A percentile compares a stretch with the other conserved stretches of the same genome.
Evolutionary conservation across 2,113 vertebrate species (phyloP).

Genomic region (Arvicanthis niloticus): DNA sequence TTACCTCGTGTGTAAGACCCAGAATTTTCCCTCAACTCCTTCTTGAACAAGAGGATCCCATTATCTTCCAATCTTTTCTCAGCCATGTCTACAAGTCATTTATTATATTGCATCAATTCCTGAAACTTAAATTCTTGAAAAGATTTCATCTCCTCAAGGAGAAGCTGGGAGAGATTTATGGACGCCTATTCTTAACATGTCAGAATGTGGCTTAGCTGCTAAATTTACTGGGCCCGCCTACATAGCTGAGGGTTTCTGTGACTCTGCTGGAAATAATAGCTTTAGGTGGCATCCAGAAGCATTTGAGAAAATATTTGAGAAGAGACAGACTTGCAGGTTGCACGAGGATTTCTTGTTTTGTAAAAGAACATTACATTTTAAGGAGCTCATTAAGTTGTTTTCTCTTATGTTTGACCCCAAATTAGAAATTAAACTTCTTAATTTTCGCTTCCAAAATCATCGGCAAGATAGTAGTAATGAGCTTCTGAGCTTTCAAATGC

Average conservation of each 20-base stretch:
- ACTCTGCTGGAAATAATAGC: constrained; percentile 82
- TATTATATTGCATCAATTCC: constrained; percentile 70
- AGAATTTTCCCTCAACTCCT: constrained; percentile 43
- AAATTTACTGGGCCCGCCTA: constrained; percentile 81
- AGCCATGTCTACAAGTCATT: constrained; percentile 67
- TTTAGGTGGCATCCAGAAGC: constrained; percentile 81
- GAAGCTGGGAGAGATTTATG: constrained; percentile 79
- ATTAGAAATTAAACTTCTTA: constrained; percentile 82
- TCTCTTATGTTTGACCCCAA: constrained; percentile 85
- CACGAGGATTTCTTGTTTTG: constrained; percentile 72
- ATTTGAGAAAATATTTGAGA: constrained; percentile 79
- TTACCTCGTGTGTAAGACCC: neutral
- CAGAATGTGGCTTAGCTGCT: constrained; percentile 78
- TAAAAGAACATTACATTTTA: constrained; percentile 77
- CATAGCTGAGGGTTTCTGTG: constrained; percentile 77
- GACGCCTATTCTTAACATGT: constrained; percentile 80
- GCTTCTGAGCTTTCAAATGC: constrained; percentile 72
- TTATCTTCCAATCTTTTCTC: constrained; percentile 41
- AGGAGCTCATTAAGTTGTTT: constrained; percentile 83
- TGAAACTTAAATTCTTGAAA: constrained; percentile 81
- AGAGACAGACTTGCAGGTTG: constrained; percentile 73
- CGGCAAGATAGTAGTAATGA: constrained; percentile 79
- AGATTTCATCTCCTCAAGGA: constrained; percentile 81
- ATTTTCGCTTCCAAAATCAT: constrained; percentile 83
- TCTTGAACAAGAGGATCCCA: constrained; percentile 59